These are phyloP conservation scores for Salvelinus alpinus DNA, from an alignment of 2,113 vertebrate genomes.

Conservation along the genomic window DNA sequence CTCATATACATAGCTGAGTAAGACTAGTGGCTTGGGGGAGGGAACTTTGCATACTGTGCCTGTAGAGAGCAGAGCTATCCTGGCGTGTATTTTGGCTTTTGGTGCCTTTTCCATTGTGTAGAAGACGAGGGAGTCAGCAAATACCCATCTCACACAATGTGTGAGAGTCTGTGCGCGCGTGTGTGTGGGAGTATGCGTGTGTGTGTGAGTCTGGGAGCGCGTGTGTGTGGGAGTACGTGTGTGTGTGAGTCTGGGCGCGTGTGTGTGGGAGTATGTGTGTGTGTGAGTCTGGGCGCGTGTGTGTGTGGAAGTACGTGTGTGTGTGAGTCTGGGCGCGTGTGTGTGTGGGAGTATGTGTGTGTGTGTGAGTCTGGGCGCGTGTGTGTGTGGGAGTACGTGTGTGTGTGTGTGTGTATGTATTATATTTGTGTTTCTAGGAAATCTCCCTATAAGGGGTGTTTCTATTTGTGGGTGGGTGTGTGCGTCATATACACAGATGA, in stretches of 20 bases:
- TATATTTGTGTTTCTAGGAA: background rate
- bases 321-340: background rate
- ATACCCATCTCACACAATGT: background rate
- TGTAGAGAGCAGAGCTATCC: background rate
- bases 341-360: too few relatives aligned
- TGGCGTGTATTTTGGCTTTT: background rate
- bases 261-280: too few relatives aligned
- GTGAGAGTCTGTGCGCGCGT: background rate
- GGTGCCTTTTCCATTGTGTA: background rate
- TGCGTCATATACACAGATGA: background rate
- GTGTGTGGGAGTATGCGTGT: too few relatives aligned
- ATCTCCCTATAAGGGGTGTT: background rate
- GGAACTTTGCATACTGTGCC: background rate
- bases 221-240: too few relatives aligned
- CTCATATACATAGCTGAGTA: background rate
- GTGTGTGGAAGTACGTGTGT: too few relatives aligned
- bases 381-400: too few relatives aligned
- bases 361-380: background rate
- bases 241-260: background rate
- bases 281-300: background rate
- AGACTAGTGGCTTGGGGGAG: background rate
- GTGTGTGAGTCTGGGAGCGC: background rate
- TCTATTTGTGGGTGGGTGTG: background rate
- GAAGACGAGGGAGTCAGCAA: background rate
- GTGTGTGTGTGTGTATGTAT: background rate